A percentile compares a stretch with the other conserved stretches of the same genome.
phyloP scores from a whole-genome alignment of 2,113 vertebrate species.

The Taxidea taxus region DNA sequence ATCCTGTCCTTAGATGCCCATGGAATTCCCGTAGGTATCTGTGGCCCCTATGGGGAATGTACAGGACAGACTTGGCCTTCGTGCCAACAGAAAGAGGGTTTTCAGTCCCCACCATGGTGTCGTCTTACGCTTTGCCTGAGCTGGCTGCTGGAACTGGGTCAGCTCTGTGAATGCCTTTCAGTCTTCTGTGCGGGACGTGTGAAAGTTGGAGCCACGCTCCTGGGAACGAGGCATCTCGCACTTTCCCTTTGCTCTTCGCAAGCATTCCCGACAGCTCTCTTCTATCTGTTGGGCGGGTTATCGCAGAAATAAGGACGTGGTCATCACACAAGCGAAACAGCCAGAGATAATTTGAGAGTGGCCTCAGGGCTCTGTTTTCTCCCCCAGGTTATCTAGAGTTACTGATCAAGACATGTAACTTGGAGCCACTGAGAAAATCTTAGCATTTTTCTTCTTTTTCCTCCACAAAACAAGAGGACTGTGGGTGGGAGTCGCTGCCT shows the following conservation, averaged over 20 bases:
- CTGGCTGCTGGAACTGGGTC: not conserved
- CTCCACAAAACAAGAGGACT: not conserved
- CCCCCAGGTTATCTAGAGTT: not conserved
- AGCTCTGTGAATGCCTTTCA: not conserved
- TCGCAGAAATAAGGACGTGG: not conserved
- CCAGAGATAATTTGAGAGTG: not conserved
- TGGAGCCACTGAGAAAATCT: not conserved
- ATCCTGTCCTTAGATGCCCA: not conserved
- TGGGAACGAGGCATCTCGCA: not conserved
- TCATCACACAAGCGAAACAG: not conserved
- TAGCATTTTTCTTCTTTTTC: not conserved
- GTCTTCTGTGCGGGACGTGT: not conserved
- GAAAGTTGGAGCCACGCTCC: not conserved
- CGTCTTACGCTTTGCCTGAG: not conserved
- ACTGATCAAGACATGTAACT: not conserved
- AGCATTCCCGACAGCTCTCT: not conserved
- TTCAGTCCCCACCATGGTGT: not conserved
- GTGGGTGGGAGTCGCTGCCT: not conserved
- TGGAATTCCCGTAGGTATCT: not conserved
- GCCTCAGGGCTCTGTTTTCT: not conserved
- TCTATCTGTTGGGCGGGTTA: not conserved
- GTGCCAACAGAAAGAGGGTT: not conserved
- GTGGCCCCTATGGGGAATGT: not conserved
- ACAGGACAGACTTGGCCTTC: not conserved
- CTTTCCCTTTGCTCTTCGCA: not conserved